Evolutionary conservation across 2,797 vertebrate genomes (phyloP).

Genomic region (Hephaestus fuliginosus): DNA sequence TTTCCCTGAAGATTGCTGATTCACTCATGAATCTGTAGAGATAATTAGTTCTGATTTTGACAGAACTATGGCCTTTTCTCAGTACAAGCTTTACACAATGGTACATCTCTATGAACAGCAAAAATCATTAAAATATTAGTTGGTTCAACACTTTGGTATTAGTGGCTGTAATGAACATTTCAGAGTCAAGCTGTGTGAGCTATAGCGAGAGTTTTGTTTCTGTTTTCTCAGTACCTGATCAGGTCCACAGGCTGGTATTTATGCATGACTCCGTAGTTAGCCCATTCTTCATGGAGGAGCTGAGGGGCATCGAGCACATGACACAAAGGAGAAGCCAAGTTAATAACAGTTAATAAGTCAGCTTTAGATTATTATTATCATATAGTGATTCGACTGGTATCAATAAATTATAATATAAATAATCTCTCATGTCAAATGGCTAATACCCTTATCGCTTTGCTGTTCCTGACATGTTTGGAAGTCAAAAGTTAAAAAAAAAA

Average conservation of each 20-base stretch:
- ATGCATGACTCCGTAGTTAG: conserved; percentile 95
- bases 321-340: neutral
- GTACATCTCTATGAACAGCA: neutral
- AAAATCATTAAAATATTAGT: neutral
- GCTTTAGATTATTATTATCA: no score
- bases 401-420: neutral
- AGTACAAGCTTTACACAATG: neutral
- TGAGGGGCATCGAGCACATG: conserved; percentile 68
- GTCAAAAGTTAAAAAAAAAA: no score
- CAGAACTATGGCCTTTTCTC: neutral
- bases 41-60: neutral
- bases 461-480: neutral
- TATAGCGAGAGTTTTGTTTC: neutral
- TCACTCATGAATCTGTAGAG: neutral
- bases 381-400: neutral
- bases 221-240: conserved; percentile 89
- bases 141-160: neutral
- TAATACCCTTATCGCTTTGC: neutral
- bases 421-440: neutral
- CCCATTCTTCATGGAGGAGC: conserved; percentile 97
- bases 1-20: neutral
- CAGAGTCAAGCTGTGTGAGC: neutral
- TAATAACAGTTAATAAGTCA: neutral
- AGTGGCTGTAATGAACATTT: neutral
- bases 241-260: conserved; percentile 98